Conservation (phyloP, 2,888 invertebrate species). For the Panopea generosa region DNA sequence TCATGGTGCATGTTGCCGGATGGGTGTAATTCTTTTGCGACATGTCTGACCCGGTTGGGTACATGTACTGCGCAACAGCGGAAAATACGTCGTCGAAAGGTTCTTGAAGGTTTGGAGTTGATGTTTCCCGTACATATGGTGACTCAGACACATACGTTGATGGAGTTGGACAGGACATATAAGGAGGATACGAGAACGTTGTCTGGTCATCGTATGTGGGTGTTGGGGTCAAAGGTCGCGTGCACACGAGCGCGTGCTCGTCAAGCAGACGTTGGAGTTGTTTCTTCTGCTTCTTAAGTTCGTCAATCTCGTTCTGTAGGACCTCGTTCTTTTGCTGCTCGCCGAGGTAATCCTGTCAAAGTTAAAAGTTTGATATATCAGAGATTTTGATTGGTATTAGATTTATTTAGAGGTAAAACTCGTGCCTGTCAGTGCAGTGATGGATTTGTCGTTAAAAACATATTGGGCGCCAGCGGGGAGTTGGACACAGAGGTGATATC, state of each 20-base stretch:
- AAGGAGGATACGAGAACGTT: slow-evolving; percentile 21
- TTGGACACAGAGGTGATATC: slow-evolving; percentile 25
- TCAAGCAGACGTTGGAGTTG: slow-evolving; percentile 31
- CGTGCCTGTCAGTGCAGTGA: slow-evolving; percentile 28
- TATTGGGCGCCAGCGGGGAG: slow-evolving; percentile 9
- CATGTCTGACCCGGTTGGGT: neutral
- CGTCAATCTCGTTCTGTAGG: slow-evolving; percentile 31
- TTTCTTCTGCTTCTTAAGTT: slow-evolving; percentile 41
- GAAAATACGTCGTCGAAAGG: slow-evolving; percentile 33
- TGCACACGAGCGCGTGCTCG: slow-evolving; percentile 48
- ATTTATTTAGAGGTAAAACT: neutral
- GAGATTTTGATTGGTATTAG: slow-evolving; percentile 9
- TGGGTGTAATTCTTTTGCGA: neutral
- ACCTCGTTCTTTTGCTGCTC: slow-evolving; percentile 30
- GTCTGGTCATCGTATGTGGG: slow-evolving; percentile 28
- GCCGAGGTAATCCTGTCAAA: slow-evolving; percentile 42
- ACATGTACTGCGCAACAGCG: neutral
- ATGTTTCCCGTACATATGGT: neutral
- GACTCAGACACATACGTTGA: neutral
- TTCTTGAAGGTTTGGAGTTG: slow-evolving; percentile 6
- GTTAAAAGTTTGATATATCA: slow-evolving; percentile 8
- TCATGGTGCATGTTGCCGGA: slow-evolving; percentile 9
- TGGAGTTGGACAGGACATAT: neutral
- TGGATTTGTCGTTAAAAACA: slow-evolving; percentile 33
- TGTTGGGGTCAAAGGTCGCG: slow-evolving; percentile 24